phyloP scores from a whole-genome alignment of 1,140 invertebrate species.

The Odontomachus brunneus region DNA sequence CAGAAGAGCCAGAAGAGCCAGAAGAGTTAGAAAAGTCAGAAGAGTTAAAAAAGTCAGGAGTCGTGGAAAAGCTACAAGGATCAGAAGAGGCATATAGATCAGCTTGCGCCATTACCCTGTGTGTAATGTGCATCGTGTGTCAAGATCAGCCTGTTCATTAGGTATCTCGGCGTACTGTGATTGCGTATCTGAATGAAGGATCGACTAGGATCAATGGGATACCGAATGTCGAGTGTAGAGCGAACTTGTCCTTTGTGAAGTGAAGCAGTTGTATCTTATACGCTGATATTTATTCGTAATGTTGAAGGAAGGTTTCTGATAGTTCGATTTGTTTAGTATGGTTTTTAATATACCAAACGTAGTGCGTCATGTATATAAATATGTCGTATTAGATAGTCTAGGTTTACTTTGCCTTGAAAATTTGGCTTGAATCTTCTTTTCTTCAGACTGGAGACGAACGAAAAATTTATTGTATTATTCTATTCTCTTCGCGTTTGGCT shows the following conservation, averaged over 20 bases:
- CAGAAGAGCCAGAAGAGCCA: too few relatives aligned
- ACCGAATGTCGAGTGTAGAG: slow-evolving; percentile 68
- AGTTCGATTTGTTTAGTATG: not conserved
- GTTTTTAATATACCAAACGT: too few relatives aligned
- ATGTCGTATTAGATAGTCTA: too few relatives aligned
- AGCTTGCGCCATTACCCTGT: slow-evolving; percentile 31
- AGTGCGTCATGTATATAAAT: too few relatives aligned
- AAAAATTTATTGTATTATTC: not conserved
- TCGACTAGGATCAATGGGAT: slow-evolving; percentile 72
- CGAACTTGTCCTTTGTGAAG: slow-evolving; percentile 25
- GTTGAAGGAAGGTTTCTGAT: slow-evolving; percentile 1
- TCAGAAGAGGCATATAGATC: slow-evolving; percentile 42
- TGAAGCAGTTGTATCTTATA: too few relatives aligned
- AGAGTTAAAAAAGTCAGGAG: too few relatives aligned
- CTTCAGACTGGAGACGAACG: not conserved
- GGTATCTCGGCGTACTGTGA: slow-evolving; percentile 71
- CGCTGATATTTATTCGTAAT: too few relatives aligned
- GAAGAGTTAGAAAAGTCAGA: too few relatives aligned
- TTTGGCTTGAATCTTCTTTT: not conserved
- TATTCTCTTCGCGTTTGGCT: not conserved
- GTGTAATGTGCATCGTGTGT: slow-evolving; percentile 74
- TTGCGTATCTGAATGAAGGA: slow-evolving; percentile 75
- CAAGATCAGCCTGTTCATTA: slow-evolving; percentile 74
- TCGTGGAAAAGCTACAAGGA: too few relatives aligned
- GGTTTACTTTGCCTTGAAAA: too few relatives aligned